Evolutionary conservation across 2,888 invertebrate species (phyloP), one percentile per base, ranked within the genome.

Genomic region (Zelleria hepariella): DNA sequence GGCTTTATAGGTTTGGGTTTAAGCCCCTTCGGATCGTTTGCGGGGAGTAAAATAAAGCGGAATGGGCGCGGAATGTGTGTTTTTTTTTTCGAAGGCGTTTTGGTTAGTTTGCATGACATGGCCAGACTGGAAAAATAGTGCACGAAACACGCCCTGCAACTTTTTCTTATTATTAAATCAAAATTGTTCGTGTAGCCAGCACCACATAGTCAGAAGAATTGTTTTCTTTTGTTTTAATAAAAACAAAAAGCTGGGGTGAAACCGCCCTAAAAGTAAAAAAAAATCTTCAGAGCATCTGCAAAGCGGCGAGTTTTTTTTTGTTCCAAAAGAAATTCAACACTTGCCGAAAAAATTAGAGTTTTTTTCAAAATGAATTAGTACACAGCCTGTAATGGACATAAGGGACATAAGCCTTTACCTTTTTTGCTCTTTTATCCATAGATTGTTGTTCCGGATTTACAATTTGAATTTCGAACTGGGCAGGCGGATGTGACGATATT

Each of bases 231-330:
- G n/a, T n/a, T n/a, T n/a, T n/a, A n/a, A n/a, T n/a, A n/a, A n/a
- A n/a, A n/a, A 59, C 60, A 3, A 58, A 61, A 21, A 67, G 59
- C 21, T 65, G 63, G 63, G 21, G 5, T 3, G 58, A 61, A 2
- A 54, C 59, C 23, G 56, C 58, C 10, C 27, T 58, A 23, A 8
- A 66, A 5, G 66, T 64, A 6, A 64, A 67, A 23, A 54, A 67
- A 4, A 23, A 66, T 1, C 49, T 57, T 5, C 58, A 61, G 25
- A 66, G 64, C 6, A 66, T 66, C 55, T 67, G 67, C 65, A 58
- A 58, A 52, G 20, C 52, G 7, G 52, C 5, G 5, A 52, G n/a
- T n/a, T n/a, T n/a, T n/a, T n/a, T n/a, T n/a, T n/a, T n/a, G n/a
- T n/a, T n/a, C n/a, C n/a, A n/a, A n/a, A n/a, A n/a, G n/a, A n/a